A percentile compares a stretch with the other conserved stretches of the same genome.
phyloP scores from a whole-genome alignment of 2,888 invertebrate species.

The Pheosia gnoma region DNA sequence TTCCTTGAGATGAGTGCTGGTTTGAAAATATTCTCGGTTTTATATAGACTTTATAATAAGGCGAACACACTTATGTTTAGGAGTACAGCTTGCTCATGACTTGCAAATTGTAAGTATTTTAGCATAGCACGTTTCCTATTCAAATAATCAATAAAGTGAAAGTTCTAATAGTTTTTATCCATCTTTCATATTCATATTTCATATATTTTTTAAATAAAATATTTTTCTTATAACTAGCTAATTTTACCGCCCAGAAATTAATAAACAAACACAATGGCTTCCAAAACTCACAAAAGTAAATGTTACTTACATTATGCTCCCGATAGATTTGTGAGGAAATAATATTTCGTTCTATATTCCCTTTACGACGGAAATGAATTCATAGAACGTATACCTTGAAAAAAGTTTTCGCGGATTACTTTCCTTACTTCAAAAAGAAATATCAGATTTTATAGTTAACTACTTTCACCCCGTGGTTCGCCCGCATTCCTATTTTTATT shows the following conservation, averaged over 20 bases:
- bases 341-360: background rate
- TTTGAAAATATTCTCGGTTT: background rate
- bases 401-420: conserved; percentile 8
- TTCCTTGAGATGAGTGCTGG: background rate
- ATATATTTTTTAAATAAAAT: too few relatives aligned
- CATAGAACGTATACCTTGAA: conserved; percentile 9
- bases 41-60: background rate
- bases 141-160: too few relatives aligned
- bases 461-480: background rate
- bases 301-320: background rate
- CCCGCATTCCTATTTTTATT: background rate
- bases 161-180: too few relatives aligned
- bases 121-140: too few relatives aligned
- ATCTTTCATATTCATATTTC: too few relatives aligned
- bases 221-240: too few relatives aligned
- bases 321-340: background rate
- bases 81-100: too few relatives aligned
- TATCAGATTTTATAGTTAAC: conserved; percentile 16
- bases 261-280: too few relatives aligned
- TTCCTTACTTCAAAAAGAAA: conserved; percentile 14
- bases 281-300: too few relatives aligned
- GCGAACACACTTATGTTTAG: too few relatives aligned
- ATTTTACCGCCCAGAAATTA: too few relatives aligned
- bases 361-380: conserved; percentile 9
- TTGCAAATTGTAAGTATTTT: too few relatives aligned